Percentiles rank a stretch among this genome's conserved stretches.
These are phyloP conservation scores for Microtus montanus DNA, from an alignment of 2,113 vertebrate genomes.

Conservation along the genomic window DNA sequence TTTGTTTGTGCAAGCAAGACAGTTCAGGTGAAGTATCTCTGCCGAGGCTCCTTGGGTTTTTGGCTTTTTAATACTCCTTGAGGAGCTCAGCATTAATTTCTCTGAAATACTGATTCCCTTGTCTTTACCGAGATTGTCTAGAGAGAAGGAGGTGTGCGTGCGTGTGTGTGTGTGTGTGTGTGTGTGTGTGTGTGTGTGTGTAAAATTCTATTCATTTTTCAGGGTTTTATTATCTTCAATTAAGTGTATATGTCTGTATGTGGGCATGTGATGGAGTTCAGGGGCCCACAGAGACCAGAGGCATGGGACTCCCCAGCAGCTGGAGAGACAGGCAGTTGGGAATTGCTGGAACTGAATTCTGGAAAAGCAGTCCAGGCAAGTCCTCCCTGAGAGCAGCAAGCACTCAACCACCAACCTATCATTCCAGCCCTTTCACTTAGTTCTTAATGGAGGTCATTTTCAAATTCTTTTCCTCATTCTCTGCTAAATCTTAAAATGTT, in stretches of 20 bases:
- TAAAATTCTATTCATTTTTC: background rate
- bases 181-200: background rate
- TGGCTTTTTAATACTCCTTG: background rate
- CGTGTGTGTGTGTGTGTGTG: too few relatives aligned
- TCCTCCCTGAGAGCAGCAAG: background rate
- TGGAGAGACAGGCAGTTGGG: background rate
- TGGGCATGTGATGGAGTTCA: background rate
- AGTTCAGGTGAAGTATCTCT: background rate
- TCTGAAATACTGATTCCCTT: background rate
- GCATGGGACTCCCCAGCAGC: background rate
- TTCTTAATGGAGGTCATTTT: background rate
- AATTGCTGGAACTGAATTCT: background rate
- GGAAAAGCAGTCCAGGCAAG: background rate
- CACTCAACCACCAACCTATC: background rate
- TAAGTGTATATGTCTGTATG: too few relatives aligned
- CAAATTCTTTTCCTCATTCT: conserved; percentile 19
- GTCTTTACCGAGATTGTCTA: background rate
- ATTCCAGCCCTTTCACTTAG: background rate
- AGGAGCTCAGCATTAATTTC: background rate
- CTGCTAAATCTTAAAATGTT: conserved; percentile 30
- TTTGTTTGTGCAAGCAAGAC: background rate
- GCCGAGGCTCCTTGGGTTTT: background rate
- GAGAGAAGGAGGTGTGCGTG: background rate
- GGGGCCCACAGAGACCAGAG: background rate
- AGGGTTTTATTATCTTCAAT: background rate